Evolutionary conservation across 2,888 invertebrate species (phyloP), one percentile per base, ranked within the genome.

Genomic region (Drosophila pseudotalamancana): DNA sequence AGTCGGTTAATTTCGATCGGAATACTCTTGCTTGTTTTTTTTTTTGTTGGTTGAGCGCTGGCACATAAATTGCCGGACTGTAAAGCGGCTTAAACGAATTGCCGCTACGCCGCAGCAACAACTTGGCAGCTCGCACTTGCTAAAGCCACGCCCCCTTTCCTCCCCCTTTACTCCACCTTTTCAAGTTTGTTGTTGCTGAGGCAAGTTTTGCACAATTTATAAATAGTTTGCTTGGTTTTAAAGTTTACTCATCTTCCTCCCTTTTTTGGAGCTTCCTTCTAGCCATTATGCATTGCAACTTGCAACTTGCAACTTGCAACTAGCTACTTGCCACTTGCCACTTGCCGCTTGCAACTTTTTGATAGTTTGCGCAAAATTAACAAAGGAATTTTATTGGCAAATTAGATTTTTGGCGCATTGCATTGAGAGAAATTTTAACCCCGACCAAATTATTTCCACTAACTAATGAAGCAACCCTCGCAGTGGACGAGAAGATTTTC

Each of bases 71-170:
- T 87, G 78, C 74, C 59, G 76, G 81, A 84, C 80, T 76, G 69
- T 72, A 86, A 86, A 74, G 75, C 78, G 65, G 81, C 88, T 83
- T 83, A 83, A 88, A 88, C 74, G 83, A 77, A 83, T 83, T 86
- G 87, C 87, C 69, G 83, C 83, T 67, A 62, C 56, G 71, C 77
- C 48, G 66, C 72, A 70, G 73, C 80, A 75, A 79, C 86, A 73
- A 73, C 78, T 81, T 87, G 82, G 82, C 85, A 66, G 54, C 77
- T 79, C 55, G 59, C 66, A 56, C 45, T 63, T 63, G 78, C 53
- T 19, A 34, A 56, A n/a, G 35, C 25, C 39, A 8, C 2, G 9
- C 18, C 12, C 6, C 50, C 6, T 4, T 6, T 2, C 34, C 32
- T 29, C 18, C 11, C 11, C 3, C 11, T 11, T 0, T 0, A 3